These are phyloP conservation scores for Microctonus hyperodae DNA, from an alignment of 2,888 invertebrate species.

Conservation along the genomic window DNA sequence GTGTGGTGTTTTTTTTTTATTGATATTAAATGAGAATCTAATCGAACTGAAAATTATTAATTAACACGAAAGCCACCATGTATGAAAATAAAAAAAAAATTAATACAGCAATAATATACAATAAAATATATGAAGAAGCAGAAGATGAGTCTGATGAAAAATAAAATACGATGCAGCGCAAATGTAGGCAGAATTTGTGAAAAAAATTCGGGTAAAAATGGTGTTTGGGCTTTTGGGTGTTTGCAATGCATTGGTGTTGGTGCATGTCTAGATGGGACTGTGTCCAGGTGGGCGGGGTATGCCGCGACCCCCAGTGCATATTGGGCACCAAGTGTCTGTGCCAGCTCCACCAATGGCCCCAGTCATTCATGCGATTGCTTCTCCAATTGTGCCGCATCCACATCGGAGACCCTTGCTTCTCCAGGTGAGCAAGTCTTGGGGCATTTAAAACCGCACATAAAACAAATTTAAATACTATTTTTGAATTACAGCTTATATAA, in stretches of 20 bases:
- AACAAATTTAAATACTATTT: conserved; percentile 8
- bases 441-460: conserved; percentile 34
- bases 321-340: conserved; percentile 60
- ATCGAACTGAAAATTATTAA: neutral
- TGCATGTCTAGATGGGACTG: conserved; percentile 64
- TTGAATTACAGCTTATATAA: neutral
- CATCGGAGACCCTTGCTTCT: conserved; percentile 82
- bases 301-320: conserved; percentile 61
- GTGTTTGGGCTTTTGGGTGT: conserved; percentile 62
- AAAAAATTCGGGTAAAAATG: conserved; percentile 55
- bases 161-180: neutral
- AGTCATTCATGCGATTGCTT: conserved; percentile 59
- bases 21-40: neutral
- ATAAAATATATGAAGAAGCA: too few relatives aligned
- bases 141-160: neutral
- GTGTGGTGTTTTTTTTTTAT: neutral
- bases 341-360: conserved; percentile 60
- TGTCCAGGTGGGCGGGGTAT: conserved; percentile 62
- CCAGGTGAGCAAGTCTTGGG: conserved; percentile 74
- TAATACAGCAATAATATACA: neutral
- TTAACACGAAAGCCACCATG: neutral
- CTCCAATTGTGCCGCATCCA: conserved; percentile 67
- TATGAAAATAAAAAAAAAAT: neutral
- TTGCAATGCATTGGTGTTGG: conserved; percentile 64
- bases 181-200: conserved; percentile 37